Conservation (phyloP, 2,797 vertebrate species). For the Urocyon cinereoargenteus region DNA sequence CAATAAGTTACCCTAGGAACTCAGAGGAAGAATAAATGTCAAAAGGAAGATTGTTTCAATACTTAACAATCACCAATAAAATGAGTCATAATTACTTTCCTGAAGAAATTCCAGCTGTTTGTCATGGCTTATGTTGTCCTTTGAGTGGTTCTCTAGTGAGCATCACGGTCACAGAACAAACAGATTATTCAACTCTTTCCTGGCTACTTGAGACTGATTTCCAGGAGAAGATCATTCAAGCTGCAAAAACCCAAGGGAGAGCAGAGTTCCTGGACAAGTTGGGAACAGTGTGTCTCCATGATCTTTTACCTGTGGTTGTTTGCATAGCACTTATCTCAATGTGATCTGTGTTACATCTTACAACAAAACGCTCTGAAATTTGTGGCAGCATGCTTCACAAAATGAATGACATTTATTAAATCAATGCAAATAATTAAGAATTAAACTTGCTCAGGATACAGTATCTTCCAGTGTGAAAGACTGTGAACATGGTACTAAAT, state of each 20-base stretch:
- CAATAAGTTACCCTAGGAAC: conserved; percentile 40
- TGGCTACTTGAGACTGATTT: neutral
- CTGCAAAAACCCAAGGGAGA: neutral
- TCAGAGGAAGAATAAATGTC: conserved; percentile 44
- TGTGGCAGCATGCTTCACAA: neutral
- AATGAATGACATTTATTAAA: neutral
- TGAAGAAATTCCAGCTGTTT: conserved; percentile 25
- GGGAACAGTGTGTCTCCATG: neutral
- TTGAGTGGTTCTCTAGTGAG: neutral
- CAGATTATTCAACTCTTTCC: neutral
- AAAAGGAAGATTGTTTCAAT: conserved; percentile 27
- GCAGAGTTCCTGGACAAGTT: neutral
- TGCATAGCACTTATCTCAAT: neutral
- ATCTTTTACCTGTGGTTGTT: neutral
- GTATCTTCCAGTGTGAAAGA: neutral
- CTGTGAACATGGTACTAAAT: neutral
- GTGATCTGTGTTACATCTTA: neutral
- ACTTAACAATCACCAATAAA: conserved; percentile 30
- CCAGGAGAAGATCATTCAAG: neutral
- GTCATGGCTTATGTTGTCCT: neutral
- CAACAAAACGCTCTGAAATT: neutral
- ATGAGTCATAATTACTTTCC: conserved; percentile 54
- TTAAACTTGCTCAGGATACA: neutral
- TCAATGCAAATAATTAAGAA: neutral
- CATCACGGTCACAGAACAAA: neutral